These are phyloP conservation scores for Oenanthe melanoleuca DNA, from an alignment of 2,113 vertebrate species.

Conservation along the genomic window DNA sequence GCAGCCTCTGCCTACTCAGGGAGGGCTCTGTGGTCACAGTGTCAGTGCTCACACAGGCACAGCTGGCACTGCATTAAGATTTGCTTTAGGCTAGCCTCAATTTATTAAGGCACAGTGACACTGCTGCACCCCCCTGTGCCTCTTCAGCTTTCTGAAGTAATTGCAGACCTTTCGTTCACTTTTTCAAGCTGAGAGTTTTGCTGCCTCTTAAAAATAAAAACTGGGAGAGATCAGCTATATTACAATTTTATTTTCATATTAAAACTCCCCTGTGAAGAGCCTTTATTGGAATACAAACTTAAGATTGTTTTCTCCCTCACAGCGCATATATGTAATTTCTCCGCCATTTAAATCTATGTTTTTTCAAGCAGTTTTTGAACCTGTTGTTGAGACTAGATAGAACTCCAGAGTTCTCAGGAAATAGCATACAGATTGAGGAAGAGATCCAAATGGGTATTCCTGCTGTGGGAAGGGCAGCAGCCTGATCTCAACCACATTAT, in stretches of 20 bases:
- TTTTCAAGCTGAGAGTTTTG: background rate
- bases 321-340: background rate
- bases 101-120: background rate
- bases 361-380: background rate
- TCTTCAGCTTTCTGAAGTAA: background rate
- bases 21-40: background rate
- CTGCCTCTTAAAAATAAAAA: background rate
- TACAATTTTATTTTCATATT: background rate
- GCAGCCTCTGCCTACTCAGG: background rate
- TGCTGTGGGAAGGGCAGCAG: background rate
- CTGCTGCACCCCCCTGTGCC: background rate
- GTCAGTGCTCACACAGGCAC: background rate
- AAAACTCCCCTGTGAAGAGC: background rate
- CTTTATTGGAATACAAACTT: background rate
- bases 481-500: background rate
- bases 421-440: background rate
- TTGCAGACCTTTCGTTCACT: background rate
- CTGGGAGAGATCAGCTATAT: background rate
- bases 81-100: background rate
- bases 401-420: background rate
- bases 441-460: background rate
- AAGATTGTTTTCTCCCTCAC: background rate
- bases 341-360: background rate
- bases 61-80: background rate
- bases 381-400: background rate